Evolutionary conservation across 2,888 invertebrate genomes (phyloP).

Genomic region (Hemistola chrysoprasaria): DNA sequence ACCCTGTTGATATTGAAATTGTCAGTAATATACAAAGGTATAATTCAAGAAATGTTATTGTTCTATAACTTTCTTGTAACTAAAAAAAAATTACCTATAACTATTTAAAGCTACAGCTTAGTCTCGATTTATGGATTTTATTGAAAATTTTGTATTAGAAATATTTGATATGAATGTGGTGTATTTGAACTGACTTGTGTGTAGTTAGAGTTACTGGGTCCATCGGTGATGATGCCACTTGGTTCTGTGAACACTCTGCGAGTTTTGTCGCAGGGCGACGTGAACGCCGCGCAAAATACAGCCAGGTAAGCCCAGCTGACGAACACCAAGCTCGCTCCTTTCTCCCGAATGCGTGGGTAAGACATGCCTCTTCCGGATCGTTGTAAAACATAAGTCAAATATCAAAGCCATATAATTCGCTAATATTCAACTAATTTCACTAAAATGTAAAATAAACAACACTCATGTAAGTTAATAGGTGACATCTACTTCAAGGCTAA

Average conservation of each 20-base stretch:
- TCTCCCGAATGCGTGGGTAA: conserved; percentile 77
- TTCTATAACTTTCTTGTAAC: no score
- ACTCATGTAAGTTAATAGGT: conserved; percentile 75
- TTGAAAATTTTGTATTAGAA: no score
- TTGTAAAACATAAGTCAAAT: conserved; percentile 76
- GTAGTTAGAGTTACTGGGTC: conserved; percentile 92
- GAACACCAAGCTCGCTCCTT: conserved; percentile 75
- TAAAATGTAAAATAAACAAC: conserved; percentile 81
- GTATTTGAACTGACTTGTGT: conserved; percentile 83
- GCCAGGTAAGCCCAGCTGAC: conserved; percentile 74
- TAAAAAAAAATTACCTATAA: no score
- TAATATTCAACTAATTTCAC: conserved; percentile 71
- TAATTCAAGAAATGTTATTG: no score
- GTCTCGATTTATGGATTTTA: no score
- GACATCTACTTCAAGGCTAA: conserved; percentile 82
- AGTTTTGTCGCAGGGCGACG: conserved; percentile 90
- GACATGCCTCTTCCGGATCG: conserved; percentile 77
- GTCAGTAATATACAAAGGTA: no score
- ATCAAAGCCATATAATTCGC: conserved; percentile 80
- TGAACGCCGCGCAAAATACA: conserved; percentile 73
- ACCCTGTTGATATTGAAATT: no score
- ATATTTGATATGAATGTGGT: conserved; percentile 18
- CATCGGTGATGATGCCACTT: conserved; percentile 94
- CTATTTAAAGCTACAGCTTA: no score
- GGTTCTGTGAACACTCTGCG: conserved; percentile 90